Evolutionary conservation across 1,140 invertebrate species (phyloP).

Genomic region (Atta texana): DNA sequence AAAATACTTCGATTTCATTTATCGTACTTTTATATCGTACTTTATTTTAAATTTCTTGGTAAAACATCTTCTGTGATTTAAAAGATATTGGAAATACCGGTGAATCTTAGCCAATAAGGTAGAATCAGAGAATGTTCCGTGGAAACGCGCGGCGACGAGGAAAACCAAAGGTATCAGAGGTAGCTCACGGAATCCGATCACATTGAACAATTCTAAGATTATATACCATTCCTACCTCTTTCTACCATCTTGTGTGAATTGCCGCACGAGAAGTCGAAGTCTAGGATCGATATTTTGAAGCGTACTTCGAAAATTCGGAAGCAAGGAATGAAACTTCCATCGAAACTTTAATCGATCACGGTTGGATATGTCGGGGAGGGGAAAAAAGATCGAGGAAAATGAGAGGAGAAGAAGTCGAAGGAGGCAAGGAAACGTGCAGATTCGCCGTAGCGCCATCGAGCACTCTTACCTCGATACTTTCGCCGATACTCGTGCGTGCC

Average conservation of each 20-base stretch:
- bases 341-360: conserved; percentile 57
- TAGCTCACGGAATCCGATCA: conserved; percentile 25
- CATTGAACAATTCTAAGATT: conserved; percentile 16
- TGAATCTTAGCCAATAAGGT: background rate
- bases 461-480: conserved; percentile 56
- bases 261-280: background rate
- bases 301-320: conserved; percentile 34
- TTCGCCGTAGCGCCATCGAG: conserved; percentile 42
- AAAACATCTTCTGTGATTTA: background rate
- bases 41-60: background rate
- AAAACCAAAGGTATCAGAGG: background rate
- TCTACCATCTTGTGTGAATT: background rate
- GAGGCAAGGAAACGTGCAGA: conserved; percentile 23
- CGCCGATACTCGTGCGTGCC: conserved; percentile 36
- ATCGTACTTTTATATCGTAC: background rate
- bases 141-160: background rate
- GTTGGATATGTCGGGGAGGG: background rate
- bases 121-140: background rate
- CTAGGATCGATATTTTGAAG: conserved; percentile 27
- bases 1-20: background rate
- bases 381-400: background rate
- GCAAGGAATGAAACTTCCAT: background rate
- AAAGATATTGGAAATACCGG: background rate
- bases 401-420: background rate
- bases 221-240: background rate